A percentile compares a stretch with the other conserved stretches of the same genome.
Evolutionary conservation across 2,888 invertebrate genomes (phyloP).

Genomic region (Diaperis boleti): DNA sequence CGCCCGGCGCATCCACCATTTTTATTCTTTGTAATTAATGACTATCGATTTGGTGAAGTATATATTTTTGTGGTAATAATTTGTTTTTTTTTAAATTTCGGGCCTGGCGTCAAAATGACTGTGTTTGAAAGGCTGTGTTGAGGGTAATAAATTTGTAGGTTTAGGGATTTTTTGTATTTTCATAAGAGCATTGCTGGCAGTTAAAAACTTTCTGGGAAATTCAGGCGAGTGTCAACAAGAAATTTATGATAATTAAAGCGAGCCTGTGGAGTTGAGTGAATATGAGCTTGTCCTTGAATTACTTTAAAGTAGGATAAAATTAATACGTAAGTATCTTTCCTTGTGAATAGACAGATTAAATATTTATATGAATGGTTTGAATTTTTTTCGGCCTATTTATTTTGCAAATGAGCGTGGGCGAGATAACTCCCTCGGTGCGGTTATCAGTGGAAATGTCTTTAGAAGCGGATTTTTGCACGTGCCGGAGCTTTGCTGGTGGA

Average conservation of each 20-base stretch:
- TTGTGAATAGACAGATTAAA: conserved; percentile 18
- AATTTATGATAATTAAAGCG: conserved; percentile 5
- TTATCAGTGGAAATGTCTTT: conserved; percentile 12
- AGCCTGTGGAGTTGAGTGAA: conserved; percentile 4
- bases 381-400: conserved; percentile 9
- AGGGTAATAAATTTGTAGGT: background rate
- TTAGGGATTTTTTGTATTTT: conserved; percentile 21
- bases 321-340: conserved; percentile 18
- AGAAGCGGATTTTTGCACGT: conserved; percentile 38
- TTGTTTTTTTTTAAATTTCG: too few species aligned
- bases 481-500: conserved; percentile 33
- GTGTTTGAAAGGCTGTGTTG: background rate
- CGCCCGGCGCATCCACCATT: background rate
- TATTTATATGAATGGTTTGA: conserved; percentile 12
- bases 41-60: background rate
- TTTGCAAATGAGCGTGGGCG: background rate
- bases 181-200: conserved; percentile 17
- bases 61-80: background rate
- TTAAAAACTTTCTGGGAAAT: conserved; percentile 16
- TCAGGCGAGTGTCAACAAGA: conserved; percentile 13
- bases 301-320: conserved; percentile 1
- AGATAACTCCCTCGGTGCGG: background rate
- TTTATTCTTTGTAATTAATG: conserved; percentile 3
- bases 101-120: too few species aligned
- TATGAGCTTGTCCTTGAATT: conserved; percentile 3